Conservation (phyloP, 2,797 vertebrate species). For the Ibycter americanus region DNA sequence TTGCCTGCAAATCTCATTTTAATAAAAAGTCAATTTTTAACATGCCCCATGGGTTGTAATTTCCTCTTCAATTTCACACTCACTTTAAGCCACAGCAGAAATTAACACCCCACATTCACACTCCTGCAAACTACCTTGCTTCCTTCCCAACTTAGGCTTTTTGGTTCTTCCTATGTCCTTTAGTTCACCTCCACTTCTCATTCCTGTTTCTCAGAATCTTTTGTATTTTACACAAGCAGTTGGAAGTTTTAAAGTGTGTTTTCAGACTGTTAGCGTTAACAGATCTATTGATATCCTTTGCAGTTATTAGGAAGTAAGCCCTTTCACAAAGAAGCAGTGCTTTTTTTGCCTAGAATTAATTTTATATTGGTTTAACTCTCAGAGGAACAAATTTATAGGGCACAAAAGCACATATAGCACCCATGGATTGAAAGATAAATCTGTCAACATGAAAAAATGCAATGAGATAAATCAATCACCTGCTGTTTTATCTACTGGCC, state of each 20-base stretch:
- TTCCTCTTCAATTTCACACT: background rate
- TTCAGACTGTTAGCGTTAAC: background rate
- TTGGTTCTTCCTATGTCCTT: background rate
- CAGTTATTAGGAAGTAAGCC: background rate
- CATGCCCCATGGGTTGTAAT: background rate
- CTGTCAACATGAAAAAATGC: background rate
- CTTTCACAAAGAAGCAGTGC: background rate
- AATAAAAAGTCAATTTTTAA: background rate
- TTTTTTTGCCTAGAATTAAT: background rate
- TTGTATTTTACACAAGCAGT: background rate
- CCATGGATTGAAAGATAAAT: background rate
- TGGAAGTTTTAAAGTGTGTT: background rate
- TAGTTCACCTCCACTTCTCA: background rate
- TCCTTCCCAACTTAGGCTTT: background rate
- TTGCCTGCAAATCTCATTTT: background rate
- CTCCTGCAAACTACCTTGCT: background rate
- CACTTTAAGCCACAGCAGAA: background rate
- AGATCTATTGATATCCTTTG: background rate
- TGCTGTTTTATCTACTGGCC: background rate
- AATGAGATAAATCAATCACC: background rate
- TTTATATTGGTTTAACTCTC: background rate
- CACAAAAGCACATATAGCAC: background rate
- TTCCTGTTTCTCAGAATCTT: background rate
- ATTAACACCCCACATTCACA: background rate
- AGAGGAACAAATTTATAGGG: background rate